Evolutionary conservation across 2,888 invertebrate genomes (phyloP).

Genomic region (Endotricha flammealis): DNA sequence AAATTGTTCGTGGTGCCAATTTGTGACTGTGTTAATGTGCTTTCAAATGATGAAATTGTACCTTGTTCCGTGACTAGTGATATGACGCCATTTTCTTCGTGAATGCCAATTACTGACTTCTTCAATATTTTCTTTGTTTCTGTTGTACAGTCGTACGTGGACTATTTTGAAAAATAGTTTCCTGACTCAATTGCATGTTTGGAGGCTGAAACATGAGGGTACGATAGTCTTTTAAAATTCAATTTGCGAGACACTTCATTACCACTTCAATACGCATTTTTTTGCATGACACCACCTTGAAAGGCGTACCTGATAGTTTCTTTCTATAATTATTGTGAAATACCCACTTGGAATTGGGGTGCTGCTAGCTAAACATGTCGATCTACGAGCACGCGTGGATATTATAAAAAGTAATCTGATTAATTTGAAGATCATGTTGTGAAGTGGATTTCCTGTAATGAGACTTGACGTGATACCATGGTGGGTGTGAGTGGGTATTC

Average conservation of each 20-base stretch:
- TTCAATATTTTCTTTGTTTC: constrained; percentile 65
- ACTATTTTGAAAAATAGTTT: constrained; percentile 21
- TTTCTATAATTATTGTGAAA: constrained; percentile 23
- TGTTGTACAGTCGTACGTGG: constrained; percentile 23
- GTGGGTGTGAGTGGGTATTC: constrained; percentile 5
- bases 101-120: constrained; percentile 76
- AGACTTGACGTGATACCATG: constrained; percentile 15
- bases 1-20: constrained; percentile 46
- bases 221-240: constrained; percentile 16
- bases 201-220: constrained; percentile 24
- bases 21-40: constrained; percentile 56
- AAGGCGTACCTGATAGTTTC: constrained; percentile 47
- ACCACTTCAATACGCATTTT: constrained; percentile 52
- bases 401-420: too few relatives aligned
- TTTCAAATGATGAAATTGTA: constrained; percentile 71
- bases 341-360: too few relatives aligned
- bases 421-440: too few relatives aligned
- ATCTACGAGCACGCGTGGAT: too few relatives aligned
- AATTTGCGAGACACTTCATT: constrained; percentile 9
- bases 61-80: constrained; percentile 77
- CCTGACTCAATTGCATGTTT: constrained; percentile 27
- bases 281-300: constrained; percentile 64
- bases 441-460: constrained; percentile 17
- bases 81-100: constrained; percentile 80
- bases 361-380: too few relatives aligned